These are phyloP conservation scores for Muschampia plurimacula DNA, from an alignment of 2,888 invertebrate genomes.

Conservation along the genomic window DNA sequence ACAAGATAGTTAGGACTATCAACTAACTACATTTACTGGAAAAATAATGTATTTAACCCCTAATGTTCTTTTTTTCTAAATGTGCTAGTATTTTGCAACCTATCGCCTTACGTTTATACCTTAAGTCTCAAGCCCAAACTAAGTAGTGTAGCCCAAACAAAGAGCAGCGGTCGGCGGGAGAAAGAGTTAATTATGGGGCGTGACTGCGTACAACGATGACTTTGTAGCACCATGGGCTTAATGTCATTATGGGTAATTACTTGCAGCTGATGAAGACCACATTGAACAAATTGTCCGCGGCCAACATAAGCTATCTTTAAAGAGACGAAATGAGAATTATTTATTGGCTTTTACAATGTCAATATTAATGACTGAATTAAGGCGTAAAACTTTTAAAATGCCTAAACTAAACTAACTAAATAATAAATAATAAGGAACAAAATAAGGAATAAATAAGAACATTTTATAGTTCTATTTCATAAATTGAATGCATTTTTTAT, in stretches of 20 bases:
- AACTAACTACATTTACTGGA: too few species aligned
- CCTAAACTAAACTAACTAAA: too few species aligned
- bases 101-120: constrained; percentile 9
- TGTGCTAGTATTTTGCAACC: too few species aligned
- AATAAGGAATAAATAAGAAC: too few species aligned
- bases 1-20: too few species aligned
- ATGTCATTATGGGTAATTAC: constrained; percentile 32
- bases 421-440: too few species aligned
- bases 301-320: constrained; percentile 16
- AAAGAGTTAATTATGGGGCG: constrained; percentile 56
- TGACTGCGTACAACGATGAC: constrained; percentile 53
- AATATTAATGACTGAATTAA: not conserved
- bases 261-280: constrained; percentile 24
- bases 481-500: too few species aligned
- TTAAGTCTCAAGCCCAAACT: constrained; percentile 17
- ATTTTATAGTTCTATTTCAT: too few species aligned
- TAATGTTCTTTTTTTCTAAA: too few species aligned
- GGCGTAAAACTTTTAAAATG: too few species aligned
- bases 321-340: not conserved
- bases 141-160: constrained; percentile 49
- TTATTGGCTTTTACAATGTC: not conserved
- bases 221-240: constrained; percentile 27
- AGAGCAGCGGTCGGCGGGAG: constrained; percentile 44
- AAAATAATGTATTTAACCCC: too few species aligned
- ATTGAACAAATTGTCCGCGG: constrained; percentile 30